A percentile compares a stretch with the other conserved stretches of the same genome.
phyloP scores from a whole-genome alignment of 2,113 vertebrate genomes.

The Gorsachius goisagi region DNA sequence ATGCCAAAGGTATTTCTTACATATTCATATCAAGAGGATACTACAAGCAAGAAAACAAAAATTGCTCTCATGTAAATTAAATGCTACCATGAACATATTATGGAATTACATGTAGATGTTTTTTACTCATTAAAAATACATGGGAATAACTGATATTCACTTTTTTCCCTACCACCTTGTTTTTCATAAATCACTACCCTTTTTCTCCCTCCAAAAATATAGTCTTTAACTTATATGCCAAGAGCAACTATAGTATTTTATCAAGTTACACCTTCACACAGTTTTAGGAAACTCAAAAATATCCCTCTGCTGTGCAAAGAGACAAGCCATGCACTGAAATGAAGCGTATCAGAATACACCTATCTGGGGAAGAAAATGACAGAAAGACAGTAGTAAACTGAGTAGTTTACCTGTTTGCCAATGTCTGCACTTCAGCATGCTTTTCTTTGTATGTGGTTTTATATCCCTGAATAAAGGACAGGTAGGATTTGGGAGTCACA shows the following conservation, averaged over 20 bases:
- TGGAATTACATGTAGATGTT: neutral
- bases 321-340: neutral
- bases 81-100: neutral
- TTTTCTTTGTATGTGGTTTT: constrained; percentile 92
- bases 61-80: neutral
- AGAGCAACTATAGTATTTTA: neutral
- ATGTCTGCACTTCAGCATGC: constrained; percentile 81
- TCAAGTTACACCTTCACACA: neutral
- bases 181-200: neutral
- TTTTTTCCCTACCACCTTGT: neutral
- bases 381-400: neutral
- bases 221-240: neutral
- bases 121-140: neutral
- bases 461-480: constrained; percentile 94
- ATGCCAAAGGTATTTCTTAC: neutral
- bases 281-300: neutral
- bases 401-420: constrained; percentile 84
- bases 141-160: neutral
- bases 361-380: neutral
- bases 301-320: neutral
- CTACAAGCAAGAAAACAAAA: neutral
- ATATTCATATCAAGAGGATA: neutral
- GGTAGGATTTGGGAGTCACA: constrained; percentile 94
- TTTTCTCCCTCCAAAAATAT: neutral
- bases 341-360: accelerated